Base-by-base conservation (phyloP, 2,113 vertebrate genomes). In the Clarias gariepinus region DNA sequence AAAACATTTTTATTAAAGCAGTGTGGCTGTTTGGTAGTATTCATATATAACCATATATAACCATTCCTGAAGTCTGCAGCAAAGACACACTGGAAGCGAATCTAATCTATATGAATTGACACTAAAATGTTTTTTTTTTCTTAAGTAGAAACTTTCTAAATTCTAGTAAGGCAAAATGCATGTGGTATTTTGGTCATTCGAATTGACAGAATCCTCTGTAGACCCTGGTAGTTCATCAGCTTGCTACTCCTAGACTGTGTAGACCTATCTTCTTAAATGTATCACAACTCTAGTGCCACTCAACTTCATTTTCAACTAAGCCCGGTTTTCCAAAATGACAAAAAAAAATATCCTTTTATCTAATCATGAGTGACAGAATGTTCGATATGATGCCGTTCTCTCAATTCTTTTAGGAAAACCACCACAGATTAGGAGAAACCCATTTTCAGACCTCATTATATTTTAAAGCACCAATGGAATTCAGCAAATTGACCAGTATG, bases 381-480 rank as follows among this genome's bases (percentile, higher is more conserved):
- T 47, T 47, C 69, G 12, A 12, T 73, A 19, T 73, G 19, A 47
- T 30, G 33, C 36, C 1, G 25, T 47, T 74, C 11, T 23, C 13
- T 21, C 41, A 21, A 52, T 13, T 25, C 71, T 52, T 41, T 21
- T 73, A 36, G 36, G 69, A 47, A 47, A 73, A 73, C 71, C 21
- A 74, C 25, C 36, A 36, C 36, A 74, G 36, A 74, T 74, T 74
- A 23, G 36, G 47, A 74, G 36, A 11, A 19, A 25, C 9, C 21
- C 57, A 63, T 30, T 64, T 84, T 30, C 64, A 10, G 71, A 64
- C 25, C 36, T 77, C 58, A 64, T 77, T 76, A 64, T 77, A 77
- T 63, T 64, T 85, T n/a, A 60, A 63, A 53, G 57, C 30, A 30
- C 10, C 33, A 30, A 36, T 74, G 23, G 60, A 52, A 79, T 25